phyloP scores from a whole-genome alignment of 2,888 invertebrate genomes.

The Xiphydria camelus region DNA sequence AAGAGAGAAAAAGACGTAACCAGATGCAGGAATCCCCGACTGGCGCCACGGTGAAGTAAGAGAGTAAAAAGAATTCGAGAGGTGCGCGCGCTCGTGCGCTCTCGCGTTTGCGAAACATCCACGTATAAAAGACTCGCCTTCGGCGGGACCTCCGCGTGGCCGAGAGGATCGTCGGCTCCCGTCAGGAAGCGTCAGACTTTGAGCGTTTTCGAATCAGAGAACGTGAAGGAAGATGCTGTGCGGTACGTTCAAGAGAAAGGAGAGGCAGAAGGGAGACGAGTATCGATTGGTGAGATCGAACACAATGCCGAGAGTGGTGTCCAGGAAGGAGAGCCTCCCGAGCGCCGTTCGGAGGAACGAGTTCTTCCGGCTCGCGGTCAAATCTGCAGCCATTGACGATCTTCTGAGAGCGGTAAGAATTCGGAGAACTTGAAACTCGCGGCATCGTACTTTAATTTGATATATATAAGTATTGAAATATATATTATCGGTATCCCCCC shows the following conservation, averaged over 20 bases:
- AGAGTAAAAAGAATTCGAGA: constrained; percentile 28
- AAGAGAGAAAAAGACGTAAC: constrained; percentile 38
- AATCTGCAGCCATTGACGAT: constrained; percentile 34
- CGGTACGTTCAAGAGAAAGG: constrained; percentile 44
- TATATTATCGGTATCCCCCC: too few species aligned
- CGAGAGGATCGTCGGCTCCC: neutral
- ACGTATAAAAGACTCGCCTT: too few species aligned
- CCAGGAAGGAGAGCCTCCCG: constrained; percentile 31
- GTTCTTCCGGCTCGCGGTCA: constrained; percentile 25
- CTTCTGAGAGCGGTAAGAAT: constrained; percentile 43
- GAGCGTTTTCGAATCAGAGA: neutral
- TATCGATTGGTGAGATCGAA: constrained; percentile 46
- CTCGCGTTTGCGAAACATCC: constrained; percentile 13
- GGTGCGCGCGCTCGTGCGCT: constrained; percentile 8
- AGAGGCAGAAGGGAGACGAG: constrained; percentile 42
- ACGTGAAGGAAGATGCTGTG: constrained; percentile 40
- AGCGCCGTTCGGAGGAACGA: constrained; percentile 30
- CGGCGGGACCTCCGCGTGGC: too few species aligned
- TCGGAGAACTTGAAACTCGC: too few species aligned
- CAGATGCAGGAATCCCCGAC: constrained; percentile 52
- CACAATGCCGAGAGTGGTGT: constrained; percentile 34
- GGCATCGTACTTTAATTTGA: too few species aligned
- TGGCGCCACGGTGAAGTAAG: constrained; percentile 45
- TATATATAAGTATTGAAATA: too few species aligned
- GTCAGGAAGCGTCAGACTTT: neutral